These are phyloP conservation scores for Anagrus nilaparvatae DNA, from an alignment of 1,140 invertebrate species.

Conservation along the genomic window DNA sequence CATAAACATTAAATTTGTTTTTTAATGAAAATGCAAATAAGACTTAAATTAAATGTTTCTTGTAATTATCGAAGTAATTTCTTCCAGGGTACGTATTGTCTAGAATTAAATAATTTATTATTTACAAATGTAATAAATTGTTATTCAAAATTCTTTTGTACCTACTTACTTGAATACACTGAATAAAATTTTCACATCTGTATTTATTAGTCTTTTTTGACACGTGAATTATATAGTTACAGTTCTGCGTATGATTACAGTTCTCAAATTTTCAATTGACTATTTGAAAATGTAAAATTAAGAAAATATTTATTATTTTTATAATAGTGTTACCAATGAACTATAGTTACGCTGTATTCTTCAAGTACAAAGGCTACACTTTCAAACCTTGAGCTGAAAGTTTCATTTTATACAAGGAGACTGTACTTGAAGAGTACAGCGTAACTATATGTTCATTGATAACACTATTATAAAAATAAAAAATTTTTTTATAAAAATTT, in stretches of 20 bases:
- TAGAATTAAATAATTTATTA: slow-evolving; percentile 11
- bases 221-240: slow-evolving; percentile 8
- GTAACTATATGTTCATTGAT: no score
- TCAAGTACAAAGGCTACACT: slow-evolving; percentile 5
- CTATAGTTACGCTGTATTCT: slow-evolving; percentile 7
- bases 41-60: no score
- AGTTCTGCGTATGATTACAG: slow-evolving; percentile 6
- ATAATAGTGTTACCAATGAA: not conserved
- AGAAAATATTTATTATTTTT: not conserved
- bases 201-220: not conserved
- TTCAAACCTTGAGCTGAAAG: slow-evolving; percentile 2
- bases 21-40: no score
- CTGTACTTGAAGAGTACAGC: no score
- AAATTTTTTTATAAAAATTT: slow-evolving; percentile 1
- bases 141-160: slow-evolving; percentile 9
- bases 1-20: no score
- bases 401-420: slow-evolving; percentile 10
- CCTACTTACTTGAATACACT: slow-evolving; percentile 18
- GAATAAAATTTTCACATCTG: slow-evolving; percentile 16
- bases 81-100: slow-evolving; percentile 15
- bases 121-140: slow-evolving; percentile 3
- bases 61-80: no score
- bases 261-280: slow-evolving; percentile 6
- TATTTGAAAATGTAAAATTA: slow-evolving; percentile 3
- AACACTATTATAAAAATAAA: not conserved